Base-by-base conservation (phyloP, 2,888 invertebrate species). In the Andrena camellia region DNA sequence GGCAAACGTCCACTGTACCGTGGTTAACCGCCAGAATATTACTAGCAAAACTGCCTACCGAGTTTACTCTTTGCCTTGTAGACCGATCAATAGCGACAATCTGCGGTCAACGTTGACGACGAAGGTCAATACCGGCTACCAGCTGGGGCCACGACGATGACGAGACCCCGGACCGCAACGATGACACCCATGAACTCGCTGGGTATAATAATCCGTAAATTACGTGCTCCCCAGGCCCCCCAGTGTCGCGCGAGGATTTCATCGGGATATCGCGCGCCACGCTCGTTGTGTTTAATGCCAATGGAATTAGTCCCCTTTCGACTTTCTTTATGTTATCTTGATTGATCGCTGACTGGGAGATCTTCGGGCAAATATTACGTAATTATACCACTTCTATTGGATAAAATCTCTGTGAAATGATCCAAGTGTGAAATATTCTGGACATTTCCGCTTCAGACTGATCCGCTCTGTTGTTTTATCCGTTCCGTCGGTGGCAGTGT, bases 121-220 rank as follows among this genome's bases (percentile, higher is more conserved):
- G 78, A 83, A 78, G 83, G 83, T 83, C 84, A 83, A 83, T 78
- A 79, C 42, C 54, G 73, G 72, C 71, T 48, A 69, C 78, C 60
- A 60, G 13, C 35, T 29, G n/a, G 48, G 52, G 33, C 72, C 52
- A 68, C 74, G 67, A 83, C 62, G 71, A 79, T 79, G 84, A 84
- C 79, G 78, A 13, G 66, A 35, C 52, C 60, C 42, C 13, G 69
- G 7, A 62, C 84, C 77, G 63, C 82, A 82, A 82, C 78, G 88
- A 85, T 83, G 83, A 86, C 86, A 83, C 82, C 81, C 74, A 75
- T 78, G 79, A 77, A 88, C 83, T 76, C 71, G 33, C 23, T 52
- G 52, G 5, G 29, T 71, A 89, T 88, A 90, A 92, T 92, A 92
- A 92, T 92, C 90, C 91, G 88, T 90, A 84, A 91, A 90, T 89